phyloP scores from a whole-genome alignment of 2,888 invertebrate genomes.

The Chrysopilus asiliformis region DNA sequence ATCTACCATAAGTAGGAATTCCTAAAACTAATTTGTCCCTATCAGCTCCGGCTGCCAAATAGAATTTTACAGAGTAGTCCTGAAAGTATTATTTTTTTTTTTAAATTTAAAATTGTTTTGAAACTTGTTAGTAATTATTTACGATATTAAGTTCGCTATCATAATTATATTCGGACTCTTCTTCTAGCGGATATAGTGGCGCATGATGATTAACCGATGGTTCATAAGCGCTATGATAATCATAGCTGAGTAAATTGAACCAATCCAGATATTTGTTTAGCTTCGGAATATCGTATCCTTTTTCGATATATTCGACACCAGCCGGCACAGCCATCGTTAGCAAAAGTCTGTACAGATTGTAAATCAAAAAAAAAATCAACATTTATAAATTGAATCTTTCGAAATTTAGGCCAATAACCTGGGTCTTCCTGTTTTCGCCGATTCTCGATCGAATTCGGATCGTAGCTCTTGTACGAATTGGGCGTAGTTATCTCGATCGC shows the following conservation, averaged over 20 bases:
- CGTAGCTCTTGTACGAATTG: conserved; percentile 76
- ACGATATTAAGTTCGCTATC: conserved; percentile 81
- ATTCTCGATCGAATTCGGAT: conserved; percentile 78
- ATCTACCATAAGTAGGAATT: conserved; percentile 80
- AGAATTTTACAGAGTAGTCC: conserved; percentile 77
- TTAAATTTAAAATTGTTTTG: too few species aligned
- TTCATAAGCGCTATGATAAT: conserved; percentile 86
- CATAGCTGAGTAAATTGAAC: conserved; percentile 83
- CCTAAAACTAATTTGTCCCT: conserved; percentile 69
- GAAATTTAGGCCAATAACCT: conserved; percentile 20
- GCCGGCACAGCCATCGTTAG: conserved; percentile 91
- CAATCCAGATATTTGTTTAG: conserved; percentile 82
- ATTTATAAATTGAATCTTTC: background rate
- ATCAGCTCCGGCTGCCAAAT: conserved; percentile 65
- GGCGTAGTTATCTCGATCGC: conserved; percentile 79
- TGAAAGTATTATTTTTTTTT: conserved; percentile 32
- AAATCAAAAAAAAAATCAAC: background rate
- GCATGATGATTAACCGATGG: conserved; percentile 86
- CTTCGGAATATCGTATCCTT: conserved; percentile 82
- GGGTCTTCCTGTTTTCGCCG: conserved; percentile 67
- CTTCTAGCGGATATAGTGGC: conserved; percentile 64
- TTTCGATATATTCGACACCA: conserved; percentile 83
- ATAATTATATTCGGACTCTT: conserved; percentile 74
- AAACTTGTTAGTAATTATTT: conserved; percentile 36
- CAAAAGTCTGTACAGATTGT: conserved; percentile 41